phyloP scores from a whole-genome alignment of 2,113 vertebrate species.

The Dicaeum eximium region DNA sequence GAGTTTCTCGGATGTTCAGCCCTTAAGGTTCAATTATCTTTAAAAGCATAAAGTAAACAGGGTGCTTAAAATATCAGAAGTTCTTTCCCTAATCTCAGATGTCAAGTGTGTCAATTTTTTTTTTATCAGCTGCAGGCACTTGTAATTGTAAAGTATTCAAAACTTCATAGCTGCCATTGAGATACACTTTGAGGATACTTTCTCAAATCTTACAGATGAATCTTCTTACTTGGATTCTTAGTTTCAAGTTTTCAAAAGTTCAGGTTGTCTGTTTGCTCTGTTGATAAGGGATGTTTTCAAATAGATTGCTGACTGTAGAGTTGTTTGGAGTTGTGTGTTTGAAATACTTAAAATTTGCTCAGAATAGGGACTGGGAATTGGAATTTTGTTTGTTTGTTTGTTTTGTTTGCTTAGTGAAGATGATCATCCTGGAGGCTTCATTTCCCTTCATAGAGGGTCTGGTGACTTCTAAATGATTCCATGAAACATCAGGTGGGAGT shows the following conservation, averaged over 20 bases:
- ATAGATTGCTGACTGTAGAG: background rate
- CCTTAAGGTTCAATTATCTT: conserved; percentile 33
- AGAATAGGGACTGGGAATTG: background rate
- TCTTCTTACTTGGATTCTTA: background rate
- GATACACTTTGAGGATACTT: background rate
- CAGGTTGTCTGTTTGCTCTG: background rate
- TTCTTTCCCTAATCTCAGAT: conserved; percentile 33
- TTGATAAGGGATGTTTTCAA: background rate
- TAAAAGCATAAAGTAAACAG: conserved; percentile 24
- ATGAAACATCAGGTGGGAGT: background rate
- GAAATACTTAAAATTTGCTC: background rate
- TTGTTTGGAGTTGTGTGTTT: background rate
- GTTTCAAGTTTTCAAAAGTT: background rate
- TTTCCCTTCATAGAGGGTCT: background rate
- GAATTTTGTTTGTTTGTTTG: background rate
- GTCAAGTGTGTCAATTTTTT: background rate
- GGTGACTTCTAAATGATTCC: background rate
- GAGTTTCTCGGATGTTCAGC: background rate
- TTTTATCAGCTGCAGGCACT: background rate
- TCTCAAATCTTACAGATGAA: background rate
- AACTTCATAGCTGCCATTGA: background rate
- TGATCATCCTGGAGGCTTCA: background rate
- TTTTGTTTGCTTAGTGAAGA: background rate
- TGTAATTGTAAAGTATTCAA: background rate
- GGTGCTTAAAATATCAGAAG: conserved; percentile 37